Evolutionary conservation across 2,113 vertebrate species (phyloP).

Genomic region (Mustelus asterias): DNA sequence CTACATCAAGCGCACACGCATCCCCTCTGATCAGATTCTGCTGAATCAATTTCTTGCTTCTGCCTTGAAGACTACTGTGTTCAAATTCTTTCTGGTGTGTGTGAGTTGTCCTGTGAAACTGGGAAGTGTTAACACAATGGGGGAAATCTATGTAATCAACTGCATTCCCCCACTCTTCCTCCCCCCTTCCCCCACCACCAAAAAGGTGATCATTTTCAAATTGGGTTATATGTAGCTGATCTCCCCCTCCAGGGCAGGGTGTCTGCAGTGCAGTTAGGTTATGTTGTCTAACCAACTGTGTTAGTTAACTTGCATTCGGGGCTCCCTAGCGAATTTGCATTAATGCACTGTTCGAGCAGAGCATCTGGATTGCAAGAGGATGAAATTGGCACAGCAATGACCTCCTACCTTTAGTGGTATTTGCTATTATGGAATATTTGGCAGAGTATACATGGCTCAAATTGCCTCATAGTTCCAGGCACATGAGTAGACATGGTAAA

Average conservation of each 20-base stretch:
- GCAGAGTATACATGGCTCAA: not conserved
- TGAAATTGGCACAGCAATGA: not conserved
- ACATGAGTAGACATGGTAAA: not conserved
- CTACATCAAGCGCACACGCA: not conserved
- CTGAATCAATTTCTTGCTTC: slow-evolving; percentile 32
- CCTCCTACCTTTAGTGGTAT: not conserved
- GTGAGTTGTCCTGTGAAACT: slow-evolving; percentile 30
- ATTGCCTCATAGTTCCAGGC: not conserved
- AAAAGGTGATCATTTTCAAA: not conserved
- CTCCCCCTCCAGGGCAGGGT: not conserved
- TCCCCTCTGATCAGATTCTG: not conserved
- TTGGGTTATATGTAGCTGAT: not conserved
- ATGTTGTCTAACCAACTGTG: not conserved
- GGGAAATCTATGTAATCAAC: not conserved
- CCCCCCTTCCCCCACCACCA: not conserved
- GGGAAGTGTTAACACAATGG: not conserved
- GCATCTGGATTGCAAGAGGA: not conserved
- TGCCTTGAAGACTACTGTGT: slow-evolving; percentile 29
- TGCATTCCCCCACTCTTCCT: not conserved
- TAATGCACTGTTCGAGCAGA: not conserved
- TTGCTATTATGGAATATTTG: not conserved
- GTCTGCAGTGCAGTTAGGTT: not conserved
- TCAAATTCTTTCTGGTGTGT: not conserved
- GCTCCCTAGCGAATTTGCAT: not conserved
- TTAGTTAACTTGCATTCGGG: not conserved